Evolutionary conservation across 2,888 invertebrate genomes (phyloP).

Genomic region (Amphipyra tragopoginis): DNA sequence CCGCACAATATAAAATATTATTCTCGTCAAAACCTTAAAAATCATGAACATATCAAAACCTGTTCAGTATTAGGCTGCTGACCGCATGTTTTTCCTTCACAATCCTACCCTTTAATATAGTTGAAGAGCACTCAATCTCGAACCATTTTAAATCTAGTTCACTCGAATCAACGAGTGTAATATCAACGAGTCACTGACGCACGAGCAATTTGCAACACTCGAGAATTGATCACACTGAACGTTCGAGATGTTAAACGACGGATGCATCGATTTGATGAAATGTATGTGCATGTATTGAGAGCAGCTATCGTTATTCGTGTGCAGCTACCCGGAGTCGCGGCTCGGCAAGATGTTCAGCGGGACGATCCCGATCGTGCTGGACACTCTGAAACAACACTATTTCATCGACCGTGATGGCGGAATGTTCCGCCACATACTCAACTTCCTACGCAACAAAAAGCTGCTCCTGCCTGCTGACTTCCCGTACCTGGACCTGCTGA

Average conservation of each 20-base stretch:
- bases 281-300: constrained; percentile 39
- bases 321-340: constrained; percentile 97
- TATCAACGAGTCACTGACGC: constrained; percentile 43
- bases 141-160: constrained; percentile 46
- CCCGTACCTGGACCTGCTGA: constrained; percentile 95
- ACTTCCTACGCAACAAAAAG: constrained; percentile 97
- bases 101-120: constrained; percentile 47
- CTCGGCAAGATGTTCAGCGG: constrained; percentile 98
- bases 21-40: constrained; percentile 13
- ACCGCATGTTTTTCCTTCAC: constrained; percentile 45
- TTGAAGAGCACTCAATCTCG: constrained; percentile 36
- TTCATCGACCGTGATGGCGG: constrained; percentile 99
- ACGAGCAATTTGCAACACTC: constrained; percentile 56
- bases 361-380: constrained; percentile 98
- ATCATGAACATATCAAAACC: constrained; percentile 25
- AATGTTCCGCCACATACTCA: constrained; percentile 99
- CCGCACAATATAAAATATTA: constrained; percentile 65
- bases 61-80: constrained; percentile 9
- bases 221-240: constrained; percentile 45
- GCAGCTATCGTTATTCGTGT: constrained; percentile 48
- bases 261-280: constrained; percentile 53
- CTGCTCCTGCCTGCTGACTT: constrained; percentile 97
- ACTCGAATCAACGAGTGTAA: constrained; percentile 41
- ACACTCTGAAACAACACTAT: constrained; percentile 99
- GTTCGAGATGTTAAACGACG: constrained; percentile 47